Base-by-base conservation (phyloP, 2,113 vertebrate species). In the Planiliza haematocheilus region DNA sequence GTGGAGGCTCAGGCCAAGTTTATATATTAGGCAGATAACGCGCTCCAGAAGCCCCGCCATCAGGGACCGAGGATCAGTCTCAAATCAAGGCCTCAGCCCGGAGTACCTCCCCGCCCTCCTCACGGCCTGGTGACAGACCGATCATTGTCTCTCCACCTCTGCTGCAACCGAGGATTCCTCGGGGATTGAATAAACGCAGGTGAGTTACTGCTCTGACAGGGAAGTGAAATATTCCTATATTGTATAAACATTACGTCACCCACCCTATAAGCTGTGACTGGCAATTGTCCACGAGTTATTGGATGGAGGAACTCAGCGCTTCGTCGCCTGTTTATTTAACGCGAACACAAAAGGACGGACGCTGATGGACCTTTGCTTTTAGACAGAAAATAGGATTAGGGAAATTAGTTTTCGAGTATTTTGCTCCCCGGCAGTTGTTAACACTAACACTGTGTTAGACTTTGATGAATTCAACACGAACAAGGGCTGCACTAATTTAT, bases 171-270 rank as follows among this genome's bases (percentile, higher is more conserved):
- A 74, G 80, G 88, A 92, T 92, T 92, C 91, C 89, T 92, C 84
- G 56, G 70, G 68, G 83, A 88, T 91, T 87, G 89, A 89, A 93
- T 91, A 91, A 91, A 90, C 70, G 83, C 92, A 93, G 92, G 91
- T 93, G 91, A 93, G 91, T 83, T 89, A 51, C 68, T 77, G 78
- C 81, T 86, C 80, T 93, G 90, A 94, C 91, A 94, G 87, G 70
- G 71, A 91, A 80, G 80, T 87, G 85, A 93, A 93, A 90, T 92
- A 90, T 86, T 79, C 87, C 87, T 88, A 87, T 91, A 84, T 92
- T 90, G 89, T 91, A 90, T 77, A 94, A 93, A 93, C 93, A 93
- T 93, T 90, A 91, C 91, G 88, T 93, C 91, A 93, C 45, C 86
- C 74, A 20, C 53, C 56, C 83, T 77, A 84, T 92, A 91, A 91